Percentiles rank a stretch among this genome's conserved stretches.
These are phyloP conservation scores for Hypomecis atomaria DNA, from an alignment of 2,888 invertebrate genomes.

Conservation along the genomic window DNA sequence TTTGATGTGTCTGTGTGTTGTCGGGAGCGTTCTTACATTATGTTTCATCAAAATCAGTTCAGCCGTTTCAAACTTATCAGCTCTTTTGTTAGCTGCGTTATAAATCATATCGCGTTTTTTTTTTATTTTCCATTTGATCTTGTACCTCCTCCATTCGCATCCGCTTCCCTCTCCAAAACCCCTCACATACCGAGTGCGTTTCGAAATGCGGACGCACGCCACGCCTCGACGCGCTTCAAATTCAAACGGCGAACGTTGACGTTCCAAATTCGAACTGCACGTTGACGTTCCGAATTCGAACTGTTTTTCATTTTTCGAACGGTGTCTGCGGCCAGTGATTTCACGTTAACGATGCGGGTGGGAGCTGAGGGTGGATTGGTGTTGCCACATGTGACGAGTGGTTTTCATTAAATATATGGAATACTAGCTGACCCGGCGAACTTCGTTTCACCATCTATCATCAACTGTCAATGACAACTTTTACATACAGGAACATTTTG, in stretches of 20 bases:
- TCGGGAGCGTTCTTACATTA: too few relatives aligned
- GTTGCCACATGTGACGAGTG: constrained; percentile 13
- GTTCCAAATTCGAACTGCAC: constrained; percentile 76
- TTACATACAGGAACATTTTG: too few relatives aligned
- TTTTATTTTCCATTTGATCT: too few relatives aligned
- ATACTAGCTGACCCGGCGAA: not conserved
- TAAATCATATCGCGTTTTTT: too few relatives aligned
- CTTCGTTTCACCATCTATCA: too few relatives aligned
- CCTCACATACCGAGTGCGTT: constrained; percentile 61
- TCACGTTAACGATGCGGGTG: constrained; percentile 47
- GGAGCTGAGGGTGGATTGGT: constrained; percentile 25
- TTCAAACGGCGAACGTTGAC: constrained; percentile 71
- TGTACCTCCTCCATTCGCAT: constrained; percentile 32
- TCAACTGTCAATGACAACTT: too few relatives aligned
- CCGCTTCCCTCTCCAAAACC: constrained; percentile 36
- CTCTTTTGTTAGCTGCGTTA: too few relatives aligned
- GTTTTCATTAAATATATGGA: constrained; percentile 1
- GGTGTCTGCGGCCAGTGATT: constrained; percentile 70
- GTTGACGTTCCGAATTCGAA: constrained; percentile 78
- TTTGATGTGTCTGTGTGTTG: too few relatives aligned
- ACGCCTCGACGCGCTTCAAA: constrained; percentile 66
- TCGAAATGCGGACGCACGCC: constrained; percentile 58
- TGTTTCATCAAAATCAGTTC: too few relatives aligned
- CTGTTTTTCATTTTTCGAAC: constrained; percentile 79
- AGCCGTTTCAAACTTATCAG: too few relatives aligned